These are phyloP conservation scores for Biston betularia DNA, from an alignment of 2,888 invertebrate genomes.

Conservation along the genomic window DNA sequence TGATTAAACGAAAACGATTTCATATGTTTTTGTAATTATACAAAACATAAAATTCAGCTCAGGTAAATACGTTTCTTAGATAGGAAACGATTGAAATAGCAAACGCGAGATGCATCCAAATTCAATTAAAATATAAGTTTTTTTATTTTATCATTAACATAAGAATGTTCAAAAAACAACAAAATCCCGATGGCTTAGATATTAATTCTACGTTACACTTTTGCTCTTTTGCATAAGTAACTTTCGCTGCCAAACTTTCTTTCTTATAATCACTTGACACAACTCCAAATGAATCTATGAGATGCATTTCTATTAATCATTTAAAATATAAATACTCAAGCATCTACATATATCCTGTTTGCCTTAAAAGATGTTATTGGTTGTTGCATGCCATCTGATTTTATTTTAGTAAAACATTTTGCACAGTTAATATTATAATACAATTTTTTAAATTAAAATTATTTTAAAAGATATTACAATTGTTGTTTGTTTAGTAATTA, in stretches of 20 bases:
- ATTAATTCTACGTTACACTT: conserved; percentile 35
- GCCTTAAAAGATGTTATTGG: conserved; percentile 7
- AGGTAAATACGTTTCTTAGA: not conserved
- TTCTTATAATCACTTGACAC: conserved; percentile 31
- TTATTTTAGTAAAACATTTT: not conserved
- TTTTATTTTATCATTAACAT: conserved; percentile 35
- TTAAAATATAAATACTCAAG: conserved; percentile 15
- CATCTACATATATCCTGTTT: conserved; percentile 30
- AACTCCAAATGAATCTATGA: conserved; percentile 14
- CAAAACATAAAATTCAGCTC: no score
- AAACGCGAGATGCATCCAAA: not conserved
- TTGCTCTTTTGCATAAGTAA: conserved; percentile 43
- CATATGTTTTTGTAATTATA: not conserved
- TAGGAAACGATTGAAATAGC: not conserved
- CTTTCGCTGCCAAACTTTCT: conserved; percentile 37
- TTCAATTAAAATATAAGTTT: conserved; percentile 16
- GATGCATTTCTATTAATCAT: conserved; percentile 31
- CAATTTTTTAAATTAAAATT: no score
- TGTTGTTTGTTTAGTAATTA: no score
- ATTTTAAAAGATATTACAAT: no score
- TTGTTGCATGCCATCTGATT: not conserved
- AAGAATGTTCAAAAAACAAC: conserved; percentile 32
- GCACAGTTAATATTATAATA: no score
- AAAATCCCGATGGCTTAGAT: conserved; percentile 32
- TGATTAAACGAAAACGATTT: not conserved